Conservation (phyloP, 2,888 invertebrate genomes). For the Protodeltote pygarga region DNA sequence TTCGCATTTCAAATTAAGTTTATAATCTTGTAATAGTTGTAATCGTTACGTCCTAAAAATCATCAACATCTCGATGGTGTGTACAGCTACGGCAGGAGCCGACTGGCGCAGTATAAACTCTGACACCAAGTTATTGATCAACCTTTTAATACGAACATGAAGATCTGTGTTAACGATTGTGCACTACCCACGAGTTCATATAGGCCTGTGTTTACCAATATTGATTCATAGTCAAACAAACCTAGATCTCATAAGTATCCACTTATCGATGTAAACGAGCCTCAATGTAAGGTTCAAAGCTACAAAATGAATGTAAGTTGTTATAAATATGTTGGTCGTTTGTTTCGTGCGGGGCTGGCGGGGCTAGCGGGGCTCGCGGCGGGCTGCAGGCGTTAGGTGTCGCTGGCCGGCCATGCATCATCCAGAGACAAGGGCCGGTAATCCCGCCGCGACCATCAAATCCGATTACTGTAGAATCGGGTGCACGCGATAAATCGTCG, state of each 20-base stretch:
- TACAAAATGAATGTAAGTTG: constrained; percentile 24
- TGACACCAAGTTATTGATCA: too few relatives aligned
- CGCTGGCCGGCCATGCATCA: constrained; percentile 34
- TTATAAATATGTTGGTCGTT: constrained; percentile 19
- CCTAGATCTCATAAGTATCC: constrained; percentile 23
- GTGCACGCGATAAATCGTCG: constrained; percentile 80
- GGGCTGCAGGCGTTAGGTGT: constrained; percentile 3
- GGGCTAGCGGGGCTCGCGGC: too few relatives aligned
- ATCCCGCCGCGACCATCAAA: constrained; percentile 61
- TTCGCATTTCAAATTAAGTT: too few relatives aligned
- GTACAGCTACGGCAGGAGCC: too few relatives aligned
- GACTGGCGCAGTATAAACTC: too few relatives aligned
- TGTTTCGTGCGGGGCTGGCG: constrained; percentile 11
- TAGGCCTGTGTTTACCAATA: neutral
- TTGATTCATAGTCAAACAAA: constrained; percentile 16
- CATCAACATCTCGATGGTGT: too few relatives aligned
- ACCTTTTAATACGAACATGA: too few relatives aligned
- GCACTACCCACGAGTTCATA: too few relatives aligned
- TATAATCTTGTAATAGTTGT: too few relatives aligned
- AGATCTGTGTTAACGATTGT: too few relatives aligned
- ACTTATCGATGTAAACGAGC: constrained; percentile 27
- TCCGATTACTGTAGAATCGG: constrained; percentile 78
- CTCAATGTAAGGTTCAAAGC: constrained; percentile 31
- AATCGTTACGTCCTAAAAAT: too few relatives aligned
- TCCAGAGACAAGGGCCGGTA: constrained; percentile 37